Base-by-base conservation (phyloP, 2,797 vertebrate genomes). In the Pangasius krempfi region DNA sequence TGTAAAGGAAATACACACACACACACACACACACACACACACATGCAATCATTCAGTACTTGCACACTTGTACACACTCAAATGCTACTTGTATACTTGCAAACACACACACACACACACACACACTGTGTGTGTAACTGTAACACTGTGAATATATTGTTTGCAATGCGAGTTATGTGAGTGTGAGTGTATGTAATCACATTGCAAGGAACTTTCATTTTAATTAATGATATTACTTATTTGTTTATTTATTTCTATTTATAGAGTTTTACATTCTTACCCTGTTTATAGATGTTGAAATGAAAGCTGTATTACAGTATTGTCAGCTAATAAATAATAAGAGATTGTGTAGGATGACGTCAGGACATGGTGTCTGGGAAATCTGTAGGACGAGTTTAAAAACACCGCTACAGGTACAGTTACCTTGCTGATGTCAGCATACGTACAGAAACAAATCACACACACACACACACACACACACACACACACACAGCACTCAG, bases 401-500 rank as follows among this genome's bases (percentile, higher is more conserved):
- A 44, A 22, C 18, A 44, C 7, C 0, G 4, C 5, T 50, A 27
- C 73, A 50, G 73, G 22, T 27, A 75, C 73, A 44, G 8, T 22
- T 27, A 75, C 72, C 30, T 1, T 18, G 18, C 30, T 66, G 62
- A 66, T 33, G 66, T 72, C 70, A 22, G 22, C 22, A 27, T 18
- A 73, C 37, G 6, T 14, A 22, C 37, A 22, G 37, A 90, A 7
- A 81, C 76, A 84, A 58, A 58, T 60, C 82, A 85, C 73, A 80
- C 68, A 87, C 56, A 86, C 85, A 89, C 58, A 88, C 44, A 87
- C 50, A 89, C n/a, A 89, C 70, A 88, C 40, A 90, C 75, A 93
- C 47, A 92, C 44, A 91, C 85, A 92, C 89, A 88, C 72, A 89
- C 81, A 88, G 14, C 84, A 85, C 73, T 58, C 60, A 85, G 72